Percentiles rank a stretch among this genome's conserved stretches.
Conservation (phyloP, 2,113 vertebrate species). For the Pachycephala philippinensis region DNA sequence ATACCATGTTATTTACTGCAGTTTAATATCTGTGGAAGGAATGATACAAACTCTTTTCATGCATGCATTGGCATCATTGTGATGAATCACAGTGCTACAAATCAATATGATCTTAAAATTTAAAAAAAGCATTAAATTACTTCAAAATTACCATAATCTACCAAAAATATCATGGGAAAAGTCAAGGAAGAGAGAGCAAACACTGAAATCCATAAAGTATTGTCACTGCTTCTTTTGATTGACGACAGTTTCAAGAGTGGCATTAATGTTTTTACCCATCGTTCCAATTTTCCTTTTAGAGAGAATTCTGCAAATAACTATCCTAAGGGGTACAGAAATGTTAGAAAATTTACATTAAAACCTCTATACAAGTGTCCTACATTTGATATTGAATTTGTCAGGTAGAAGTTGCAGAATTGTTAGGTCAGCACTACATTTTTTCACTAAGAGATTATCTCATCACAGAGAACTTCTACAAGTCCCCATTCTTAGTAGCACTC, state of each 20-base stretch:
- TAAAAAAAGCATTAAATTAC: not conserved
- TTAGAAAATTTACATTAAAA: not conserved
- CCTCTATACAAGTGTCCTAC: not conserved
- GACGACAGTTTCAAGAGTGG: not conserved
- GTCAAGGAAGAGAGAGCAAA: not conserved
- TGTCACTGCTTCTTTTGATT: not conserved
- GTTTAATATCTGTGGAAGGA: not conserved
- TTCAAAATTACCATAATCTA: not conserved
- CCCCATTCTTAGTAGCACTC: not conserved
- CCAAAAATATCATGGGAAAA: not conserved
- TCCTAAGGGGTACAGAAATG: not conserved
- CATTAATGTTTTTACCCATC: not conserved
- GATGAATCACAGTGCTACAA: not conserved
- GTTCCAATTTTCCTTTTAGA: not conserved
- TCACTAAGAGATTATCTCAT: not conserved
- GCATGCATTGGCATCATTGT: not conserved
- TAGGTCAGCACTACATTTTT: not conserved
- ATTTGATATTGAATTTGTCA: not conserved
- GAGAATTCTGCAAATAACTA: not conserved
- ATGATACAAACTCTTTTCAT: not conserved
- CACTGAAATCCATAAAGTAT: not conserved
- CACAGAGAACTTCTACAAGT: constrained; percentile 22
- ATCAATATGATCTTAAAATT: not conserved
- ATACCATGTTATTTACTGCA: not conserved
- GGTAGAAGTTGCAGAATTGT: not conserved